phyloP scores from a whole-genome alignment of 1,140 invertebrate genomes.

The Aphis gossypii region DNA sequence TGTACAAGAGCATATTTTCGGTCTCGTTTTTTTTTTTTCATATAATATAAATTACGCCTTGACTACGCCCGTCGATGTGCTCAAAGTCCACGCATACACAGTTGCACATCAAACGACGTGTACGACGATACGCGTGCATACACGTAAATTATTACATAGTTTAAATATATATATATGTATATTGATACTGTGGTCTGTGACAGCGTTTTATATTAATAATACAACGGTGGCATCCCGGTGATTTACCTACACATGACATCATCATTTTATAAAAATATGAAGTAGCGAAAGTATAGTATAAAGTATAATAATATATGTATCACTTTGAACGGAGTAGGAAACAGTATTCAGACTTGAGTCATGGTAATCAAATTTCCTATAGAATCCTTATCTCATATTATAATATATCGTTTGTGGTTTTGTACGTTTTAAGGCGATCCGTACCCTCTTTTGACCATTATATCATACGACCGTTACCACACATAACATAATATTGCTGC shows the following conservation, averaged over 20 bases:
- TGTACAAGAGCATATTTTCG: background rate
- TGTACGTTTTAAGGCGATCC: no score
- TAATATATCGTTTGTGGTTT: no score
- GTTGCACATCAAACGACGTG: background rate
- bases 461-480: no score
- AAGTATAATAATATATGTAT: no score
- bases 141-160: background rate
- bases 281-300: no score
- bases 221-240: background rate
- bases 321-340: no score
- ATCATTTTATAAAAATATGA: no score
- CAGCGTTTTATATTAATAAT: constrained; percentile 1
- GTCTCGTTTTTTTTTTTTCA: background rate
- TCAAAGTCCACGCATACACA: background rate
- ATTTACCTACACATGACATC: background rate
- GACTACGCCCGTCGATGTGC: background rate
- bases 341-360: no score
- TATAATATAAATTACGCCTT: background rate
- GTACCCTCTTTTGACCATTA: no score
- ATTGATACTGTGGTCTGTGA: background rate
- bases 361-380: no score
- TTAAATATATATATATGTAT: background rate
- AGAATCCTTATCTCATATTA: no score
- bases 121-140: background rate
- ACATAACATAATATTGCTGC: no score